Evolutionary conservation across 2,113 vertebrate species (phyloP).

Genomic region (Alligator mississippiensis): DNA sequence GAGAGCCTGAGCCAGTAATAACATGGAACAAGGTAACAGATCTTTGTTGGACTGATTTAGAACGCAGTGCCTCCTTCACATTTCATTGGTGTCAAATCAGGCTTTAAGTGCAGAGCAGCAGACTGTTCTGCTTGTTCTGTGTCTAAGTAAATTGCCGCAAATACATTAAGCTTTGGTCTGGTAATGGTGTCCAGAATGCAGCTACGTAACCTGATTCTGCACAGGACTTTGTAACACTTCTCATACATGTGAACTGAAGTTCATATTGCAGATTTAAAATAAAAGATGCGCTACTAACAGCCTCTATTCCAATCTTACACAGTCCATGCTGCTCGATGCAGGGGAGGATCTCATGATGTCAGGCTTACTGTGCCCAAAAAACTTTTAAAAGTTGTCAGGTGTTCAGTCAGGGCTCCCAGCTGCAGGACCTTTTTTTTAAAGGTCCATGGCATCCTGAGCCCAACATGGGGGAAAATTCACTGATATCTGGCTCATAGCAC

Average conservation of each 20-base stretch:
- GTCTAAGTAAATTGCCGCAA: background rate
- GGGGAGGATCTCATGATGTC: too few species aligned
- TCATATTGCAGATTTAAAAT: background rate
- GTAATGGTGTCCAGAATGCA: background rate
- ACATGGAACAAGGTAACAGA: constrained; percentile 98
- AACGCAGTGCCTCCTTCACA: background rate
- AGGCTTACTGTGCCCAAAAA: too few species aligned
- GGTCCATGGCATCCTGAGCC: too few species aligned
- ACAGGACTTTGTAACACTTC: background rate
- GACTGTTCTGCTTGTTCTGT: background rate
- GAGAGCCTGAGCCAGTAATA: constrained; percentile 92
- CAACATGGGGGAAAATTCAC: too few species aligned
- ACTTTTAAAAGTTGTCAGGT: too few species aligned
- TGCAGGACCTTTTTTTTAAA: too few species aligned
- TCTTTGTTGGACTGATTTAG: background rate
- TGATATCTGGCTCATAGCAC: too few species aligned
- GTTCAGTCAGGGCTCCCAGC: too few species aligned
- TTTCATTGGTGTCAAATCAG: background rate
- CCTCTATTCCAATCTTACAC: too few species aligned
- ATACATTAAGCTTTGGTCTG: background rate
- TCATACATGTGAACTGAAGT: background rate
- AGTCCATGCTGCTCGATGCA: too few species aligned
- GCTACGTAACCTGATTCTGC: background rate
- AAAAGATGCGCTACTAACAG: background rate
- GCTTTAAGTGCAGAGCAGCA: background rate